A percentile compares a stretch with the other conserved stretches of the same genome.
Evolutionary conservation across 64 coral and sea anemone genomes (phyloP).

Genomic region (Porites lutea): DNA sequence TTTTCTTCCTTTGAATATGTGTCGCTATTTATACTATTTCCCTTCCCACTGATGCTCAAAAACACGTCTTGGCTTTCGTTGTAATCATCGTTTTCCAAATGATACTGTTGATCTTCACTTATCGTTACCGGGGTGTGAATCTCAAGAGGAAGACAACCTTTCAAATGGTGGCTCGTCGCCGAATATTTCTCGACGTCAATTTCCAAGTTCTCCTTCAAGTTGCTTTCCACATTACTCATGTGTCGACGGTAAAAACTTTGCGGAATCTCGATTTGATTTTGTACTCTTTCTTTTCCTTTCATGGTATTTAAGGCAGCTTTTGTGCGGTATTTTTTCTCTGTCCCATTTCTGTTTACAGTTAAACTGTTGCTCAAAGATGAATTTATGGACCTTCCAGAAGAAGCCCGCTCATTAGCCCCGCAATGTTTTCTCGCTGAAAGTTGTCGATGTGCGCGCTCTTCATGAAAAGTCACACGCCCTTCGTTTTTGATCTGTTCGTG

Average conservation of each 20-base stretch:
- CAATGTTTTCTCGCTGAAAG: not conserved
- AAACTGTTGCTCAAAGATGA: not conserved
- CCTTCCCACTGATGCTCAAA: not conserved
- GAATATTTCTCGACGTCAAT: not conserved
- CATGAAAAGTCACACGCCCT: not conserved
- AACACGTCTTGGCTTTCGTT: not conserved
- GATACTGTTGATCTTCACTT: not conserved
- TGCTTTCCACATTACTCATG: not conserved
- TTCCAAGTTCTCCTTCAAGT: not conserved
- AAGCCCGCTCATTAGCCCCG: not conserved
- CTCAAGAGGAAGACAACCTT: not conserved
- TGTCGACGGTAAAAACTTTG: constrained; percentile 56
- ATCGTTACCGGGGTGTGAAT: not conserved
- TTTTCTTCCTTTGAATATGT: not conserved
- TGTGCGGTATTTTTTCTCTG: not conserved
- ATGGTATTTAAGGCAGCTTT: not conserved
- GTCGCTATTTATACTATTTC: not conserved
- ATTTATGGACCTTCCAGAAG: not conserved
- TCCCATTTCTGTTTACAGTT: not conserved
- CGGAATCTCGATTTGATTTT: not conserved
- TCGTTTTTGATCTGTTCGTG: not conserved
- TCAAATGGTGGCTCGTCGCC: no score
- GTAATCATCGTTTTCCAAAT: not conserved
- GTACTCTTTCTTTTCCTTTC: not conserved
- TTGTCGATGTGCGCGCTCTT: not conserved